A percentile compares a stretch with the other conserved stretches of the same genome.
Evolutionary conservation across 2,888 invertebrate species (phyloP).

Genomic region (Ptychoptera albimana): DNA sequence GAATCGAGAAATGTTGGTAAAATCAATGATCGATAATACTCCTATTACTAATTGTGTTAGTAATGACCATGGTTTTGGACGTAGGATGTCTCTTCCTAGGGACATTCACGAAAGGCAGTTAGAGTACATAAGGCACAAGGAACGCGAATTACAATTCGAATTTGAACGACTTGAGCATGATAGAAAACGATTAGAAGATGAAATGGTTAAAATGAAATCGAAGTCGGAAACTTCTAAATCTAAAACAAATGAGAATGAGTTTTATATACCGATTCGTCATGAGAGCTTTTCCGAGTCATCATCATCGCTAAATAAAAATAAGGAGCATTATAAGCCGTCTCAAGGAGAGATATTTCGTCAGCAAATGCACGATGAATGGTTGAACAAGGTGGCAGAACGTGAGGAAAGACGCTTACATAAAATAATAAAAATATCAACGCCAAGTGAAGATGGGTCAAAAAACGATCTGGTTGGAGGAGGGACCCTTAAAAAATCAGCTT

Average conservation of each 20-base stretch:
- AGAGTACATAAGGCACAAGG: conserved; percentile 48
- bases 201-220: conserved; percentile 18
- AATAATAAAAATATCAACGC: conserved; percentile 60
- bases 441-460: conserved; percentile 16
- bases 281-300: background rate
- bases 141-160: conserved; percentile 49
- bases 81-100: conserved; percentile 45
- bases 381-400: conserved; percentile 59
- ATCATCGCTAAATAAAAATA: background rate
- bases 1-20: background rate
- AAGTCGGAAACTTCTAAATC: background rate
- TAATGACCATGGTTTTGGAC: conserved; percentile 14
- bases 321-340: conserved; percentile 29
- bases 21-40: conserved; percentile 26
- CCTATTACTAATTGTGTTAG: conserved; percentile 25
- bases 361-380: conserved; percentile 73
- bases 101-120: conserved; percentile 47
- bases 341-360: conserved; percentile 60
- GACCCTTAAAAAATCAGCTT: conserved; percentile 8
- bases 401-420: conserved; percentile 64
- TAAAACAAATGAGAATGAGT: conserved; percentile 4
- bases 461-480: conserved; percentile 14
- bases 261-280: conserved; percentile 5
- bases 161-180: conserved; percentile 44
- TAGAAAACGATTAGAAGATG: conserved; percentile 29